Conservation (phyloP, 2,888 invertebrate species). For the Heliconius ethilla region DNA sequence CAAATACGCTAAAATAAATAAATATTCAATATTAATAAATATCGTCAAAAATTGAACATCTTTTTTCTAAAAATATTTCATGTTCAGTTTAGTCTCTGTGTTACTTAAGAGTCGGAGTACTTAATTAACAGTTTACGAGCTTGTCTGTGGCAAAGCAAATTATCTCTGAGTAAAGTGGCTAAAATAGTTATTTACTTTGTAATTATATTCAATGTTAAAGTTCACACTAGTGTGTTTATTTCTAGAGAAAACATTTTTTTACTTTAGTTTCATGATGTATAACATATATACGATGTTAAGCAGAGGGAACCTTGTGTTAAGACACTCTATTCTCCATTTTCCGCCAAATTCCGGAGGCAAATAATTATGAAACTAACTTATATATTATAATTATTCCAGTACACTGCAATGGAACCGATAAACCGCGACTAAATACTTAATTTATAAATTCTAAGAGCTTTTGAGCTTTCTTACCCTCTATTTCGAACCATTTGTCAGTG, state of each 20-base stretch:
- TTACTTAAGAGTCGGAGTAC: neutral
- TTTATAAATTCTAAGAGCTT: neutral
- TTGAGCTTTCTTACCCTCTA: neutral
- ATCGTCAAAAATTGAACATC: neutral
- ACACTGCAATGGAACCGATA: neutral
- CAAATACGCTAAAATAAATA: too few species aligned
- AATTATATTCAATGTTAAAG: neutral
- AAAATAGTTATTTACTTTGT: constrained; percentile 12
- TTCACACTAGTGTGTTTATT: neutral
- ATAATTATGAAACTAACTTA: neutral
- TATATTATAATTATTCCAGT: neutral
- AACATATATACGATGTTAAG: too few species aligned
- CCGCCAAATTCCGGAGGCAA: too few species aligned
- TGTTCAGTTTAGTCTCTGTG: neutral
- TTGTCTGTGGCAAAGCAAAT: constrained; percentile 3
- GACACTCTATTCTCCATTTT: too few species aligned
- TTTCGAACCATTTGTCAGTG: neutral
- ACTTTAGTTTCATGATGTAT: too few species aligned
- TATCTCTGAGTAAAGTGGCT: neutral
- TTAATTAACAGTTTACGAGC: constrained; percentile 12
- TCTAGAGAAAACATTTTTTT: too few species aligned
- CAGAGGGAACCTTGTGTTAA: too few species aligned
- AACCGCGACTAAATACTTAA: neutral
- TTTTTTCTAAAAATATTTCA: neutral
- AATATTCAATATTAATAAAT: too few species aligned